phyloP scores from a whole-genome alignment of 2,888 invertebrate species.

The Anoplius nigerrimus region DNA sequence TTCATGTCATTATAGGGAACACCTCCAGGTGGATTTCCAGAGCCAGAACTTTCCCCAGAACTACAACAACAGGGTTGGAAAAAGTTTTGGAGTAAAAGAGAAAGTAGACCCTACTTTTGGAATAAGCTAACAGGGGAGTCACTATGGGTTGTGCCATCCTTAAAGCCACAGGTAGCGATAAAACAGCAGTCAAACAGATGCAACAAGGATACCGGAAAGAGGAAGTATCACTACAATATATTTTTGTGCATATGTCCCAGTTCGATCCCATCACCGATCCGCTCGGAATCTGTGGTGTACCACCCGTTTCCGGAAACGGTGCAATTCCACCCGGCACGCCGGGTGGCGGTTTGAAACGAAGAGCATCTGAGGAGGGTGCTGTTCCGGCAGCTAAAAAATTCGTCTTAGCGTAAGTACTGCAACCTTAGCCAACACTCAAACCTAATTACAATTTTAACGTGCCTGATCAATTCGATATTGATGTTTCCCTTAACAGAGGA shows the following conservation, averaged over 20 bases:
- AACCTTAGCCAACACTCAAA: not conserved
- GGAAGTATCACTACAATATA: not conserved
- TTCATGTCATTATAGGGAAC: conserved; percentile 39
- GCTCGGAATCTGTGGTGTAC: conserved; percentile 83
- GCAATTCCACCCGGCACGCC: conserved; percentile 71
- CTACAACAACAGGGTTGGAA: conserved; percentile 94
- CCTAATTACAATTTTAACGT: not conserved
- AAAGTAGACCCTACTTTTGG: conserved; percentile 97
- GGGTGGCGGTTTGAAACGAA: conserved; percentile 81
- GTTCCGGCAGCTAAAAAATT: conserved; percentile 91
- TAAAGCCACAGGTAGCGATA: conserved; percentile 79
- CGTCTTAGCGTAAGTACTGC: conserved; percentile 81
- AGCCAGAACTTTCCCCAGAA: conserved; percentile 80
- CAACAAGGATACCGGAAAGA: not conserved
- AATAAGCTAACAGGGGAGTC: conserved; percentile 96
- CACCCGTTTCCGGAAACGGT: conserved; percentile 72
- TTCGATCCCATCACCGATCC: conserved; percentile 96
- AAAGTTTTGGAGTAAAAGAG: conserved; percentile 96
- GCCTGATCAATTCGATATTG: too few species aligned
- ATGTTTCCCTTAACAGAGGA: conserved; percentile 76
- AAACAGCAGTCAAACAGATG: conserved; percentile 18
- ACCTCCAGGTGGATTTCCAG: conserved; percentile 68
- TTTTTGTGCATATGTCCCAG: conserved; percentile 59
- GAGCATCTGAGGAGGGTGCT: conserved; percentile 85
- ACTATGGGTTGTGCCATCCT: conserved; percentile 96